Base-by-base conservation (phyloP, 2,888 invertebrate genomes). In the Galerucella pusilla region DNA sequence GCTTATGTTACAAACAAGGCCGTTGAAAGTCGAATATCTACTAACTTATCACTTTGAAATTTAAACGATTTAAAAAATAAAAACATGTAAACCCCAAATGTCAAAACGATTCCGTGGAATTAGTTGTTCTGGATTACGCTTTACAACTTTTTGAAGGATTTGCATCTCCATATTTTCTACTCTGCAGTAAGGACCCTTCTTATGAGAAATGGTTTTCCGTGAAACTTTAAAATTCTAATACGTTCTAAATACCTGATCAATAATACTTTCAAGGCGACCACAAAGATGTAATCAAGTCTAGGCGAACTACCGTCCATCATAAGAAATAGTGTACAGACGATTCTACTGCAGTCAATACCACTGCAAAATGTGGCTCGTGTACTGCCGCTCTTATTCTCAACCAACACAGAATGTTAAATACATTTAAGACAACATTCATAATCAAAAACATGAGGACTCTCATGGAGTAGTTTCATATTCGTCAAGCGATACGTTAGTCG, bases 1-100 rank as follows among this genome's bases (percentile, higher is more conserved):
- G 54, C n/a, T 49, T 49, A 49, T 49, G 4, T 54, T 54, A 54
- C 54, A 54, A 54, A 54, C n/a, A 54, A 54, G n/a, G n/a, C n/a
- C 6, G 7, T 54, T n/a, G 2, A 54, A 54, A 52, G 52, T 52
- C 12, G 14, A 54, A 54, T 49, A 49, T 49, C 49, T 49, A 14
- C 14, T 1, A 49, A 49, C 14, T 49, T 49, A 49, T 49, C 49
- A 12, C 49, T 4, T 49, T 49, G 14, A 49, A 49, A 14, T 12
- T 14, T 14, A 54, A 16, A 16, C n/a, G 14, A 54, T 7, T 54
- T 54, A 16, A 54, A 42, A 42, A 14, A n/a, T 54, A 7, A 4
- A 54, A 54, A 49, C 12, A 54, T 54, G 54, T n/a, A 52, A 52
- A 12, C 52, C 4, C 6, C 5, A 52, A 52, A 49, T 49, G 49